These are phyloP conservation scores for Hyla sarda DNA, from an alignment of 2,113 vertebrate genomes.

Conservation along the genomic window DNA sequence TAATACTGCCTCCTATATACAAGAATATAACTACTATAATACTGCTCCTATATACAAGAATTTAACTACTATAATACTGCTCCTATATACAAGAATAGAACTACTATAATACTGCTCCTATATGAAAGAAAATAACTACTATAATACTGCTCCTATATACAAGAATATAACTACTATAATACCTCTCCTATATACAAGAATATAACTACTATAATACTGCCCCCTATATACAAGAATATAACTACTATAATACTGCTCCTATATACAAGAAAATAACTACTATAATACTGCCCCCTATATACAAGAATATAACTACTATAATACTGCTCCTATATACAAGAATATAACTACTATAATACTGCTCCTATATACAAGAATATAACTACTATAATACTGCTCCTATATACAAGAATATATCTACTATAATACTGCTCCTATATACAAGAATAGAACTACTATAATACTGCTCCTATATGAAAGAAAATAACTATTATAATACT, in stretches of 20 bases:
- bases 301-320: slow-evolving; percentile 18
- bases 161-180: slow-evolving; percentile 18
- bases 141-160: slow-evolving; percentile 2
- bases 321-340: slow-evolving; percentile 7
- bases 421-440: too few species aligned
- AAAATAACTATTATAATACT: too few species aligned
- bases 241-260: slow-evolving; percentile 7
- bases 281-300: slow-evolving; percentile 9
- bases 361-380: neutral
- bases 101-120: too few species aligned
- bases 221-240: slow-evolving; percentile 3
- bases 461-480: too few species aligned
- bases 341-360: slow-evolving; percentile 18
- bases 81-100: too few species aligned
- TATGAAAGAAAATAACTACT: neutral
- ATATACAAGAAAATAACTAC: slow-evolving; percentile 10
- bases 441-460: too few species aligned
- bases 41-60: neutral
- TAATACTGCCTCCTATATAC: neutral
- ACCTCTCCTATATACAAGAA: neutral
- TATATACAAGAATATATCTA: too few species aligned
- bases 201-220: slow-evolving; percentile 16
- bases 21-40: slow-evolving; percentile 12
- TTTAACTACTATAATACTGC: slow-evolving; percentile 7
- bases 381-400: too few species aligned